Conservation (phyloP, 2,113 vertebrate species). For the Setophaga coronata region DNA sequence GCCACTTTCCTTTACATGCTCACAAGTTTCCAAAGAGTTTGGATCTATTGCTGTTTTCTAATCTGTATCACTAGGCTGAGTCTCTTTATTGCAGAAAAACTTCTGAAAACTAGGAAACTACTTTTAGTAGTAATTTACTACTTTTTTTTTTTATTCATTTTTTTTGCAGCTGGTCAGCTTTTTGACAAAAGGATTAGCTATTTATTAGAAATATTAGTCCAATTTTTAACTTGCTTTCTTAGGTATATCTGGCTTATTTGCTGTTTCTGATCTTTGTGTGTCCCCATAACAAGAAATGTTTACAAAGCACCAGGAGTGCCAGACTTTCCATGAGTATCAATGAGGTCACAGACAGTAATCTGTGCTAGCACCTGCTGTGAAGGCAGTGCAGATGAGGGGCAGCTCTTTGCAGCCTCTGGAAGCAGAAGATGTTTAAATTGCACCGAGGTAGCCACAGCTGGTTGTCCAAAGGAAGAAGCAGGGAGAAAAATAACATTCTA, state of each 20-base stretch:
- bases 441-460: not conserved
- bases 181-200: not conserved
- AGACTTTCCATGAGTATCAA: not conserved
- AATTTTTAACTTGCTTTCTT: not conserved
- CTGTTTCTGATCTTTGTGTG: not conserved
- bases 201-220: not conserved
- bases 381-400: not conserved
- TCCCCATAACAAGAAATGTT: not conserved
- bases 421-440: not conserved
- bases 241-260: not conserved
- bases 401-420: not conserved
- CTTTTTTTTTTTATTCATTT: not conserved
- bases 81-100: not conserved
- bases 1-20: not conserved
- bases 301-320: not conserved
- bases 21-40: not conserved
- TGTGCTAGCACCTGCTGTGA: not conserved
- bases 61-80: not conserved
- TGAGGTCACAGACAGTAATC: not conserved
- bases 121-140: not conserved
- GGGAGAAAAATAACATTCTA: accelerated
- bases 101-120: not conserved
- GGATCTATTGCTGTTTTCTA: not conserved
- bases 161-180: not conserved
- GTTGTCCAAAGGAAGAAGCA: not conserved